phyloP scores from a whole-genome alignment of 2,888 invertebrate genomes.

The Drosophila melanosoma region DNA sequence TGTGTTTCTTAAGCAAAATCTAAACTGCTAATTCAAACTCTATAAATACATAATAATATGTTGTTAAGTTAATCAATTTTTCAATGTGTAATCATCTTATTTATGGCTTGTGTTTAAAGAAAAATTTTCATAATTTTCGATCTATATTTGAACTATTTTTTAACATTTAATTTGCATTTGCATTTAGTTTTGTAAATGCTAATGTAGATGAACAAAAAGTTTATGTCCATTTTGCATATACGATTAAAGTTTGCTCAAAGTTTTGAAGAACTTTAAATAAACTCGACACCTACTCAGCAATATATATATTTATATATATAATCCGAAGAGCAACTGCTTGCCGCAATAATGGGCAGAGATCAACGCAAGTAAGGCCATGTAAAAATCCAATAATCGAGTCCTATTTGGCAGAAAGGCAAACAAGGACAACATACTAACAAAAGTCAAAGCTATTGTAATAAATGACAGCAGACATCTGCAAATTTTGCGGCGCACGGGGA shows the following conservation, averaged over 20 bases:
- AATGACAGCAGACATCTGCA: constrained; percentile 83
- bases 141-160: not conserved
- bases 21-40: too few relatives aligned
- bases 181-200: not conserved
- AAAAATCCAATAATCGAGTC: constrained; percentile 47
- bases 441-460: constrained; percentile 84
- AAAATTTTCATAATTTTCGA: not conserved
- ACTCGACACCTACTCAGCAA: constrained; percentile 9
- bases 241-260: not conserved
- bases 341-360: constrained; percentile 20
- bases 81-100: not conserved
- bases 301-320: constrained; percentile 10
- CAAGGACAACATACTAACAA: constrained; percentile 76
- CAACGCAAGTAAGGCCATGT: constrained; percentile 22
- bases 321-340: constrained; percentile 13
- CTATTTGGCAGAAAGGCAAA: constrained; percentile 34
- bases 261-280: not conserved
- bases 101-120: not conserved
- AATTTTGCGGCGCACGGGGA: constrained; percentile 36
- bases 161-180: not conserved
- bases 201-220: not conserved
- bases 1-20: too few relatives aligned
- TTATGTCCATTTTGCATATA: not conserved
- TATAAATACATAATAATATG: too few relatives aligned
- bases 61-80: not conserved